phyloP scores from a whole-genome alignment of 2,113 vertebrate species.

The Motacilla tschutschensis region DNA sequence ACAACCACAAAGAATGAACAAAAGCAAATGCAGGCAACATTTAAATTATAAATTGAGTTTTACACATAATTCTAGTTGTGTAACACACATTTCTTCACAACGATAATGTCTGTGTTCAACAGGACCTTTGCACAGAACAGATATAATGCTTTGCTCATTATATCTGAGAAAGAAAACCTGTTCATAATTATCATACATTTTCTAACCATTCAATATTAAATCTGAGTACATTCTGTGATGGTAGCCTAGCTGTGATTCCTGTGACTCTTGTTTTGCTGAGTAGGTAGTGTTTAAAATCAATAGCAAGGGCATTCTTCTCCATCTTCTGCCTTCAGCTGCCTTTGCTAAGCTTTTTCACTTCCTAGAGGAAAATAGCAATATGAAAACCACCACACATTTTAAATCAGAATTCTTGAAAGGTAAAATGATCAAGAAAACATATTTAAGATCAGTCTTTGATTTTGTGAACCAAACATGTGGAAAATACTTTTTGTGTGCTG shows the following conservation, averaged over 20 bases:
- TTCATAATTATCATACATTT: background rate
- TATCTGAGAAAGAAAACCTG: background rate
- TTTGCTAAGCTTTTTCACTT: background rate
- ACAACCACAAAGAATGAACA: background rate
- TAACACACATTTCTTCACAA: background rate
- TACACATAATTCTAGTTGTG: background rate
- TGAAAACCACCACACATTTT: background rate
- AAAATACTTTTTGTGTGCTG: background rate
- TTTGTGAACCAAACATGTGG: background rate
- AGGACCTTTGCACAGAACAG: background rate
- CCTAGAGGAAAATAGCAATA: background rate
- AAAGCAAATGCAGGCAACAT: background rate
- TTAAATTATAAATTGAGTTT: background rate
- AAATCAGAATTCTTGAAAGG: background rate
- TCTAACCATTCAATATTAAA: background rate
- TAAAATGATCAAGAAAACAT: background rate
- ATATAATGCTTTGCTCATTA: background rate
- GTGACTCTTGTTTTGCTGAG: background rate
- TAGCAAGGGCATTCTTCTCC: background rate
- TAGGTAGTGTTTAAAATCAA: background rate
- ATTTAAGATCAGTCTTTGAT: background rate
- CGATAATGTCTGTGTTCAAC: rapidly evolving
- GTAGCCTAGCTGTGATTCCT: background rate
- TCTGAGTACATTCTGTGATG: background rate
- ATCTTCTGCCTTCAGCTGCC: background rate